Conservation (phyloP, 1,140 invertebrate species). For the Amphibalanus amphitrite region DNA sequence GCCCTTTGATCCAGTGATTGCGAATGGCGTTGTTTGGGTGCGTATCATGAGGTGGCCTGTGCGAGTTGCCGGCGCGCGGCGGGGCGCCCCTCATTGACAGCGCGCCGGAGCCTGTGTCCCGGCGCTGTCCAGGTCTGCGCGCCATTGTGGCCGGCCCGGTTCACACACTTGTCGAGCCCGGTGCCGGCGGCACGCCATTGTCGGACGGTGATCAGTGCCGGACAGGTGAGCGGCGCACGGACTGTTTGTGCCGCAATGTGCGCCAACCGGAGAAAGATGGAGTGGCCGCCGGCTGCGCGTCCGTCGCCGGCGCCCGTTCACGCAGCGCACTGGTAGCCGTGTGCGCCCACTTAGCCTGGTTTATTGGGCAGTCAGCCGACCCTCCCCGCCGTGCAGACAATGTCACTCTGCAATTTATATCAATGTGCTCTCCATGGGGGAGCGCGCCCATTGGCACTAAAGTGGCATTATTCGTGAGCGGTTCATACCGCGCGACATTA, state of each 20-base stretch:
- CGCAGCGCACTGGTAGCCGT: not conserved
- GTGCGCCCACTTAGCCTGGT: not conserved
- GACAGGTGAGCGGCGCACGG: not conserved
- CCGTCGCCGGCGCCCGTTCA: no score
- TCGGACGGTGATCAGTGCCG: not conserved
- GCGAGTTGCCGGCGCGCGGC: no score
- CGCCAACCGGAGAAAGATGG: not conserved
- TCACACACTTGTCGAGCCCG: not conserved
- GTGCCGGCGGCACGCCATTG: not conserved
- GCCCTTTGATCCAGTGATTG: not conserved
- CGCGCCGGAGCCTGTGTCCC: no score
- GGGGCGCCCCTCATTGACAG: no score
- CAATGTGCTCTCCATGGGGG: not conserved
- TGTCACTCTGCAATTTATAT: not conserved
- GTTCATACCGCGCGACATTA: not conserved
- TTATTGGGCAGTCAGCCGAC: not conserved
- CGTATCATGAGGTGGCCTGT: not conserved
- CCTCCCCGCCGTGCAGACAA: no score
- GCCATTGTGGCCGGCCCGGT: not conserved
- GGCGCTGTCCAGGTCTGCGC: no score
- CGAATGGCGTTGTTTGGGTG: not conserved
- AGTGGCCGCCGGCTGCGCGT: not conserved
- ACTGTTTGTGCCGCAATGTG: not conserved
- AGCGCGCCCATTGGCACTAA: not conserved
- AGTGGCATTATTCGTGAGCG: not conserved